Evolutionary conservation across 92 coral and sea anemone species (phyloP), one percentile per base, ranked within the genome.

Genomic region (Porites divaricata): DNA sequence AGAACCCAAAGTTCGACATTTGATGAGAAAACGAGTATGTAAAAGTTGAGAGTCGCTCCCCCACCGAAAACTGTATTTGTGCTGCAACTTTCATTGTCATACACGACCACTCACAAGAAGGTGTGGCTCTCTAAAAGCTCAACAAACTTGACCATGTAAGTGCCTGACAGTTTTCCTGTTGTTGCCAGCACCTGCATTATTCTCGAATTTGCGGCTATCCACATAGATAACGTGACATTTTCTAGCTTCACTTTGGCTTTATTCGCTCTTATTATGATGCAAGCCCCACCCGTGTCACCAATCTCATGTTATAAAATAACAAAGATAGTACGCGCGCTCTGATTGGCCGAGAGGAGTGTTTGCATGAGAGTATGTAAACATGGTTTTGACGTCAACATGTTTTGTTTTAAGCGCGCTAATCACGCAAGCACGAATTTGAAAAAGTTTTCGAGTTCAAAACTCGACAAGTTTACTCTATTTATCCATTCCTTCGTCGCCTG

Each of bases 71-170:
- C 77, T 50, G 23, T 80, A 69, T 48, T 52, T 41, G 20, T 52
- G 45, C 77, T 80, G 85, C 45, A 68, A 19, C 74, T 67, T 79
- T 65, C 76, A 25, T 80, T 80, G 61, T 80, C 85, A 51, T 80
- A 67, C 16, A 80, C 15, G 7, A 80, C 35, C 11, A 49, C 85
- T 15, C 76, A 79, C 13, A 8, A 16, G 21, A 28, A 54, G n/a
- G 84, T 63, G 63, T 79, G 75, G 78, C 9, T 22, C 25, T 79
- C 84, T 0, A 80, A 50, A 35, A 67, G 66, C 65, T 80, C 85
- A 1, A 76, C 80, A 3, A 75, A 6, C 63, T 74, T 74, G 11
- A 74, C 78, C 9, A 26, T 74, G 26, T 50, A 28, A 5, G 78
- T 35, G 64, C 78, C 64, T 9, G 56, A 74, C 9, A 74, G 59